Base-by-base conservation (phyloP, 2,113 vertebrate species). In the Galeopterus variegatus region DNA sequence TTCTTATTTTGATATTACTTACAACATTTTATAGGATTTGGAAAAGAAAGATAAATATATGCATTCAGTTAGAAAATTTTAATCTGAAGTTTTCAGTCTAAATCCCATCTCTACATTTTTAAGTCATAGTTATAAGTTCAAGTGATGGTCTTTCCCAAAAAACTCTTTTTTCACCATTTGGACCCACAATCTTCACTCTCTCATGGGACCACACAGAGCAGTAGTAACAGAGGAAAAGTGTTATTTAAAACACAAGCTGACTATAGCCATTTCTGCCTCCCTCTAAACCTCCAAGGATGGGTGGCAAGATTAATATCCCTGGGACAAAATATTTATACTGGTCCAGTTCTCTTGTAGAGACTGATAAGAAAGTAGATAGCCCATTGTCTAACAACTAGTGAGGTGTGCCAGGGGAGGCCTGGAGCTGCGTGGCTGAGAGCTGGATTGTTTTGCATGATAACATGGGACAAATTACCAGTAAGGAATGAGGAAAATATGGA, bases 1-100 rank as follows among this genome's bases (percentile, higher is more conserved):
- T 76, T 70, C 17, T 85, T 88, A 79, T 90, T 94, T 90, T 84
- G 70, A 67, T 88, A 64, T 77, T 58, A 72, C 19, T 86, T 72
- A 50, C 45, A 28, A 31, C 11, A 77, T 85, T 64, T 64, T 94
- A 54, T 89, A 15, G 41, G 24, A 85, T 26, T 95, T 73, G 76
- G 8, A 56, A 89, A 93, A 79, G 52, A 83, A 41, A 93, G 17
- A 83, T 36, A 87, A 33, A 54, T 86, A 19, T 86, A 69, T 48
- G 17, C 24, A 73, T 67, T 91, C 64, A 21, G 36, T 50, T 70
- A 85, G 31, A 72, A 80, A 89, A 76, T 50, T 84, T 85, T 91
- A 72, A 72, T 81, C 33, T 41, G n/a, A 88, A 87, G 1, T 48
- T 90, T 94, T 84, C 28, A 33, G 36, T 90, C 85, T 76, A 90